Percentiles rank a stretch among this genome's conserved stretches.
Conservation (phyloP, 2,113 vertebrate species). For the Cygnus atratus region DNA sequence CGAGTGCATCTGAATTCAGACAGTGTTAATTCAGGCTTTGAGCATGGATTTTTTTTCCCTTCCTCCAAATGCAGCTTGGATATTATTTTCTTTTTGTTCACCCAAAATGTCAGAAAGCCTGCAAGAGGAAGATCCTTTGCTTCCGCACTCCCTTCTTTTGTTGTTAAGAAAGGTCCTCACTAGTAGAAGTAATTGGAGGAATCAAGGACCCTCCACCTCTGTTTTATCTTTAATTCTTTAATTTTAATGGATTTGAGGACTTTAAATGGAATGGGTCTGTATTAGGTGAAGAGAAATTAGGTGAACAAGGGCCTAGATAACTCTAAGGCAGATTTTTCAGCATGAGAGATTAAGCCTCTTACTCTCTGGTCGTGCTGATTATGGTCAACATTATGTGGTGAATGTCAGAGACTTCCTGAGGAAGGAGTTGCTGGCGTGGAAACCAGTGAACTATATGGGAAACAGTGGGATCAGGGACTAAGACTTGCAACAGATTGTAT, state of each 20-base stretch:
- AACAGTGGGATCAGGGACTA: not conserved
- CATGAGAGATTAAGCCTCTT: not conserved
- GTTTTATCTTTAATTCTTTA: not conserved
- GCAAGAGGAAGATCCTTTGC: not conserved
- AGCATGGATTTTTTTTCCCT: not conserved
- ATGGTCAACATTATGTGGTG: not conserved
- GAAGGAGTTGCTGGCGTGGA: not conserved
- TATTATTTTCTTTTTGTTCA: constrained; percentile 10
- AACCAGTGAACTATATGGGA: not conserved
- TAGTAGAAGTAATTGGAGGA: not conserved
- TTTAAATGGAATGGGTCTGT: not conserved
- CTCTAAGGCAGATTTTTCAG: not conserved
- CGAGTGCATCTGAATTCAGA: not conserved
- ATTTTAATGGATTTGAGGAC: not conserved
- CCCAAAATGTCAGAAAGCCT: not conserved
- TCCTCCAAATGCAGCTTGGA: not conserved
- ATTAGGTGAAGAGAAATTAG: not conserved
- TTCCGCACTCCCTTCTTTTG: not conserved
- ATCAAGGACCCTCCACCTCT: not conserved
- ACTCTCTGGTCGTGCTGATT: not conserved
- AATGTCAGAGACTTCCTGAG: not conserved
- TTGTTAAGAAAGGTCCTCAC: not conserved
- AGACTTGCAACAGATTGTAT: not conserved
- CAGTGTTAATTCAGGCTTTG: not conserved
- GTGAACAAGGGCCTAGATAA: not conserved